These are phyloP conservation scores for Elysia chlorotica DNA, from an alignment of 1,140 invertebrate species.

Conservation along the genomic window DNA sequence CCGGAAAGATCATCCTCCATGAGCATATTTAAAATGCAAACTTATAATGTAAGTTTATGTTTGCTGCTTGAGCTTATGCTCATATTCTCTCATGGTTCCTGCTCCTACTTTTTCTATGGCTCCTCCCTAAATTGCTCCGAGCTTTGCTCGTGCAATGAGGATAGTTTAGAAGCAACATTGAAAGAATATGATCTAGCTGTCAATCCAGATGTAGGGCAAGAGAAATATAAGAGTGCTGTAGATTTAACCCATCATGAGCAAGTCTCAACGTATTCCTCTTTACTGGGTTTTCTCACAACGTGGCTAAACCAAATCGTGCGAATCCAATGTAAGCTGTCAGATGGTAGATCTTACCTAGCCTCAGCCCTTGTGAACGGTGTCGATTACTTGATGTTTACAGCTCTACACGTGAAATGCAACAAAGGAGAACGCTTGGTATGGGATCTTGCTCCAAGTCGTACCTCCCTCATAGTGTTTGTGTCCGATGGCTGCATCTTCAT, in stretches of 20 bases:
- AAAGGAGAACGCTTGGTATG: constrained; percentile 4
- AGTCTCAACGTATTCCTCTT: no score
- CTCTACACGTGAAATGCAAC: neutral
- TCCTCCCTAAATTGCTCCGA: constrained; percentile 9
- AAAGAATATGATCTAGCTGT: neutral
- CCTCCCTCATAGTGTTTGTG: constrained; percentile 14
- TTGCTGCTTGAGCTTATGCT: no score
- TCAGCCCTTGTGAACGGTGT: constrained; percentile 11
- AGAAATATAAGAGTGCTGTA: no score
- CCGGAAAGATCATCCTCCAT: no score
- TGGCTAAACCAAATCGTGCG: neutral
- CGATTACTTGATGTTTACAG: neutral
- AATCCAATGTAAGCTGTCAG: neutral
- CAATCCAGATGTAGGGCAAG: no score
- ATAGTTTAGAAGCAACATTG: neutral
- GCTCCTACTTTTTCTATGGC: no score
- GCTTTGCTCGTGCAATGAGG: constrained; percentile 1
- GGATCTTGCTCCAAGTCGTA: constrained; percentile 10
- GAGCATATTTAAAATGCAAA: no score
- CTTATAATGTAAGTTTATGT: no score
- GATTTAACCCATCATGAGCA: no score
- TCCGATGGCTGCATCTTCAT: constrained; percentile 5
- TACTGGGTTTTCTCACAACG: constrained; percentile 1
- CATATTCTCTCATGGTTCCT: no score
- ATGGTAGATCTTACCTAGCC: neutral